Evolutionary conservation across 2,113 vertebrate genomes (phyloP).

Genomic region (Serinus canaria): DNA sequence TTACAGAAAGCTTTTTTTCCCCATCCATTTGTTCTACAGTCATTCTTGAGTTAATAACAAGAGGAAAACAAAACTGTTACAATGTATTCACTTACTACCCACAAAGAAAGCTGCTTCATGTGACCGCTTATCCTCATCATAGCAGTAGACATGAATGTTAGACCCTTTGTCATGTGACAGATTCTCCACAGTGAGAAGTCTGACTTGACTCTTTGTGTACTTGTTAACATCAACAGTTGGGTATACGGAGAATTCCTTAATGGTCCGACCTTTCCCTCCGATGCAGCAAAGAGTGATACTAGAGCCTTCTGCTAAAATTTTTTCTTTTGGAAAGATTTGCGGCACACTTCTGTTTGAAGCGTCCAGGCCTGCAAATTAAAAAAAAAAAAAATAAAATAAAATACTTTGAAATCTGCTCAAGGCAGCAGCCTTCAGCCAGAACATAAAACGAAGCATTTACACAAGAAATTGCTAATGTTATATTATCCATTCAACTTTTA

Average conservation of each 20-base stretch:
- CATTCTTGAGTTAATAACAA: neutral
- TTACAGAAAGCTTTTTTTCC: neutral
- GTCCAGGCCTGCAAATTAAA: conserved; percentile 39
- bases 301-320: conserved; percentile 64
- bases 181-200: conserved; percentile 13
- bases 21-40: neutral
- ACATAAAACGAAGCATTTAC: neutral
- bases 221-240: neutral
- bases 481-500: neutral
- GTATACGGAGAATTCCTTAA: neutral
- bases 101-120: conserved; percentile 27
- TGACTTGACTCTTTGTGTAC: neutral
- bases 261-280: neutral
- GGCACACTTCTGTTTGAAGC: neutral
- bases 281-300: conserved; percentile 67
- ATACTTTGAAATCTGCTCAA: neutral
- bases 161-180: neutral
- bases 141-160: conserved; percentile 34
- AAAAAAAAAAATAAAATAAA: neutral
- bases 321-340: conserved; percentile 60
- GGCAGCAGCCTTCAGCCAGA: neutral
- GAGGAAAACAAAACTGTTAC: neutral
- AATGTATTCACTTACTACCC: conserved; percentile 66
- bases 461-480: neutral
- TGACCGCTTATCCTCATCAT: rapidly evolving